These are phyloP conservation scores for Leptinotarsa texana DNA, from an alignment of 1,140 invertebrate genomes.

Conservation along the genomic window DNA sequence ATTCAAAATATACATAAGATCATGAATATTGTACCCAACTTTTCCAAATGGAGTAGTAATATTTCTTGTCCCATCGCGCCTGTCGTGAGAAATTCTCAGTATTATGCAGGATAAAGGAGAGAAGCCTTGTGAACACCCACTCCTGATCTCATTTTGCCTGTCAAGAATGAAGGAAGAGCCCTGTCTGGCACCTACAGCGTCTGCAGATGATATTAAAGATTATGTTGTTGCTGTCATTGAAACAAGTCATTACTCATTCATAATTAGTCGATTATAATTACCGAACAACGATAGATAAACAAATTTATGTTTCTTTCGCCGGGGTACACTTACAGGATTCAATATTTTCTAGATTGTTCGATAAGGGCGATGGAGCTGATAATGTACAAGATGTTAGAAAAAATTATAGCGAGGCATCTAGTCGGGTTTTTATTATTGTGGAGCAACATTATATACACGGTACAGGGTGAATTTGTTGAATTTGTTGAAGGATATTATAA, in stretches of 20 bases:
- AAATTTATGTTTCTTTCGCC: constrained; percentile 10
- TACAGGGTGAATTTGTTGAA: too few species aligned
- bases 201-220: constrained; percentile 2
- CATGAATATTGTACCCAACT: too few species aligned
- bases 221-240: constrained; percentile 18
- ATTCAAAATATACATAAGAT: too few species aligned
- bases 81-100: constrained; percentile 3
- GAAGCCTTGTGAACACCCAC: constrained; percentile 19
- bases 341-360: background rate
- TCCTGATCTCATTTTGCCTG: background rate
- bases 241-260: constrained; percentile 24
- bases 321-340: background rate
- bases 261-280: constrained; percentile 25
- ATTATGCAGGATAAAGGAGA: background rate
- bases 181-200: background rate
- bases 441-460: too few species aligned
- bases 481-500: too few species aligned
- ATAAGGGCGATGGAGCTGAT: background rate
- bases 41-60: too few species aligned
- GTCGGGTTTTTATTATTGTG: too few species aligned
- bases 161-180: constrained; percentile 6
- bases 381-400: background rate
- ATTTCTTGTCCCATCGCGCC: too few species aligned
- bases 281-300: constrained; percentile 6
- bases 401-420: background rate